These are phyloP conservation scores for Silvanus unidentatus DNA, from an alignment of 2,888 invertebrate genomes.

Conservation along the genomic window DNA sequence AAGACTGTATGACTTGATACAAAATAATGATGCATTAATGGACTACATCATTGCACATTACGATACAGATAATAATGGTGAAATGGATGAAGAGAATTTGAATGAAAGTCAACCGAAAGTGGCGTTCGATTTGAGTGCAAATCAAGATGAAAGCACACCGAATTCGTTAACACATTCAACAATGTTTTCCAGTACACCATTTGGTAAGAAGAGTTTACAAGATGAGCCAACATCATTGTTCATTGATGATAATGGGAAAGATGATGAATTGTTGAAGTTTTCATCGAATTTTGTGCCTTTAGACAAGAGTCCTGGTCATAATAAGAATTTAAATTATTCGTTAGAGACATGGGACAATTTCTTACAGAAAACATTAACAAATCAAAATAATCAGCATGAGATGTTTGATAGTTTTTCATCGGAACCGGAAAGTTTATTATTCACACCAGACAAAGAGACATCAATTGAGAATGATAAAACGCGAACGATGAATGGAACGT, in stretches of 20 bases:
- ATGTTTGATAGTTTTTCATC: slow-evolving; percentile 36
- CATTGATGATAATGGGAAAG: slow-evolving; percentile 33
- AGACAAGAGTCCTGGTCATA: neutral
- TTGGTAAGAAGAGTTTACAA: slow-evolving; percentile 15
- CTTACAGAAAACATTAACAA: slow-evolving; percentile 39
- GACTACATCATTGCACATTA: slow-evolving; percentile 28
- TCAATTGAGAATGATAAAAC: neutral
- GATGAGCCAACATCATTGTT: slow-evolving; percentile 17
- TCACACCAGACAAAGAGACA: neutral
- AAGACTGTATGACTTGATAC: slow-evolving; percentile 35
- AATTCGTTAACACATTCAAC: slow-evolving; percentile 36
- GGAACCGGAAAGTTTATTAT: slow-evolving; percentile 37
- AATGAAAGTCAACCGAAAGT: slow-evolving; percentile 11
- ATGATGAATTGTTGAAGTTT: slow-evolving; percentile 22
- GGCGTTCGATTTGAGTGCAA: slow-evolving; percentile 34
- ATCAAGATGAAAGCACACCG: slow-evolving; percentile 35
- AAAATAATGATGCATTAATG: slow-evolving; percentile 35
- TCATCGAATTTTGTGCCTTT: slow-evolving; percentile 12
- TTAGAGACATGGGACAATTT: slow-evolving; percentile 47
- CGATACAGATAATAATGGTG: slow-evolving; percentile 15
- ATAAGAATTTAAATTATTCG: slow-evolving; percentile 37
- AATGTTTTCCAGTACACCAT: slow-evolving; percentile 33
- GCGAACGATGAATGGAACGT: slow-evolving; percentile 6
- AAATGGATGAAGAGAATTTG: neutral
- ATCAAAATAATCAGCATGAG: slow-evolving; percentile 27